A percentile compares a stretch with the other conserved stretches of the same genome.
phyloP scores from a whole-genome alignment of 2,797 vertebrate genomes.

The Eremophila alpestris region DNA sequence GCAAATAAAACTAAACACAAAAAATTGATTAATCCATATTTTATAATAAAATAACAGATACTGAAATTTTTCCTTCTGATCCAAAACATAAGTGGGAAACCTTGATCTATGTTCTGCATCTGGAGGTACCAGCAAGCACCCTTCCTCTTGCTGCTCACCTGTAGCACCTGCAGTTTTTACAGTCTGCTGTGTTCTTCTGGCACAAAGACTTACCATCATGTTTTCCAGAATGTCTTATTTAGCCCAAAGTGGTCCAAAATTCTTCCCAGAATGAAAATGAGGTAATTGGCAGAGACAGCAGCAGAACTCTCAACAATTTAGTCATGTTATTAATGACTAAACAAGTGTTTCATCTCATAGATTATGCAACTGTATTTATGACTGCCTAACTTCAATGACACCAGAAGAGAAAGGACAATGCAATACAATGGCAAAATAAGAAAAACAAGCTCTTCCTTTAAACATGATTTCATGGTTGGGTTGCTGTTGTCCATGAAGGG shows the following conservation, averaged over 20 bases:
- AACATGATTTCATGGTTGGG: slow-evolving; percentile 27
- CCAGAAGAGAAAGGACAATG: neutral
- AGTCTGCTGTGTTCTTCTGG: neutral
- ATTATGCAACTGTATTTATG: neutral
- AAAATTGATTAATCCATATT: neutral
- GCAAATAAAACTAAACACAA: neutral
- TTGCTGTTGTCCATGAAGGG: slow-evolving; percentile 30
- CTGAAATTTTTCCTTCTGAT: neutral
- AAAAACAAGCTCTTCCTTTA: neutral
- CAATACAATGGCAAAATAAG: neutral
- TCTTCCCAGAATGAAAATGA: neutral
- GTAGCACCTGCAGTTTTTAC: neutral
- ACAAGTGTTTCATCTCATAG: neutral
- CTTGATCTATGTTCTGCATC: neutral
- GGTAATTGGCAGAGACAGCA: neutral
- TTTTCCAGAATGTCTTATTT: neutral
- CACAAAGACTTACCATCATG: neutral
- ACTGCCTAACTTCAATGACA: neutral
- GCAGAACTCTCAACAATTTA: neutral
- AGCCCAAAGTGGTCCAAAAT: neutral
- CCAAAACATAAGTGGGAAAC: neutral
- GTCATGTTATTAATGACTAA: neutral
- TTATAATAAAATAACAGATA: neutral
- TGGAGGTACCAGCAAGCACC: neutral
- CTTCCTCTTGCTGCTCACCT: neutral